Evolutionary conservation across 2,888 invertebrate species (phyloP).

Genomic region (Drosophila antonietae): DNA sequence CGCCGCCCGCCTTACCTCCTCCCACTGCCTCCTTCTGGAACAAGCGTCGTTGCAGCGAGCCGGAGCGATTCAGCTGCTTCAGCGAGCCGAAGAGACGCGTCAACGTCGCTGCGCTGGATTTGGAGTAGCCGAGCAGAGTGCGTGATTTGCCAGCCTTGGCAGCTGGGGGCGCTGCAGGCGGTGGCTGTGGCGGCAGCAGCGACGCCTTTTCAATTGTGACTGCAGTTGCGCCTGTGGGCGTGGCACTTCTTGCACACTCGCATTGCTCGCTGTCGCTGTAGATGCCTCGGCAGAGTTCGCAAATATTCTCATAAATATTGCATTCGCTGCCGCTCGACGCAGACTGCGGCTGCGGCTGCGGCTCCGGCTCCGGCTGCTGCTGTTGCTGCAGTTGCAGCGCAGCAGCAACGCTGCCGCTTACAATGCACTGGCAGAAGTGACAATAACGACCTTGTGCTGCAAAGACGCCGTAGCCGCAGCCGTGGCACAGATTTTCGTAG

Average conservation of each 20-base stretch:
- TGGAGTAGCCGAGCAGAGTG: slow-evolving; percentile 58
- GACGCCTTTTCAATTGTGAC: background rate
- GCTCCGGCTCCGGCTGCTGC: slow-evolving; percentile 4
- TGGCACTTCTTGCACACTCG: slow-evolving; percentile 39
- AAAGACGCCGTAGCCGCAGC: slow-evolving; percentile 83
- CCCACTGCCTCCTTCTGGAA: slow-evolving; percentile 40
- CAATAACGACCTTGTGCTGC: slow-evolving; percentile 82
- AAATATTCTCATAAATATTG: slow-evolving; percentile 83
- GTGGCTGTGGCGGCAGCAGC: background rate
- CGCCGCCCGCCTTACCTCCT: slow-evolving; percentile 11
- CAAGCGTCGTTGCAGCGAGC: slow-evolving; percentile 63
- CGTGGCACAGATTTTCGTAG: slow-evolving; percentile 83
- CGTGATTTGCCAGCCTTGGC: slow-evolving; percentile 51
- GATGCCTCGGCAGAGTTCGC: slow-evolving; percentile 80
- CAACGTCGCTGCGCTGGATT: slow-evolving; percentile 62
- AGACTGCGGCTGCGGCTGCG: background rate
- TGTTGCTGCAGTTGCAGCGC: slow-evolving; percentile 37
- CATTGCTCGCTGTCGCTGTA: slow-evolving; percentile 79
- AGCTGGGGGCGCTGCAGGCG: slow-evolving; percentile 1
- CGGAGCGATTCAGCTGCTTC: slow-evolving; percentile 68
- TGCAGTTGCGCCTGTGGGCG: slow-evolving; percentile 5
- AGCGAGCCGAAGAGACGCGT: slow-evolving; percentile 78
- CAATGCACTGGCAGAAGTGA: slow-evolving; percentile 82
- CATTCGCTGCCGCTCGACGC: slow-evolving; percentile 24
- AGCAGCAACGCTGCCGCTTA: slow-evolving; percentile 71